Evolutionary conservation across 2,113 vertebrate species (phyloP).

Genomic region (Rhea americana): DNA sequence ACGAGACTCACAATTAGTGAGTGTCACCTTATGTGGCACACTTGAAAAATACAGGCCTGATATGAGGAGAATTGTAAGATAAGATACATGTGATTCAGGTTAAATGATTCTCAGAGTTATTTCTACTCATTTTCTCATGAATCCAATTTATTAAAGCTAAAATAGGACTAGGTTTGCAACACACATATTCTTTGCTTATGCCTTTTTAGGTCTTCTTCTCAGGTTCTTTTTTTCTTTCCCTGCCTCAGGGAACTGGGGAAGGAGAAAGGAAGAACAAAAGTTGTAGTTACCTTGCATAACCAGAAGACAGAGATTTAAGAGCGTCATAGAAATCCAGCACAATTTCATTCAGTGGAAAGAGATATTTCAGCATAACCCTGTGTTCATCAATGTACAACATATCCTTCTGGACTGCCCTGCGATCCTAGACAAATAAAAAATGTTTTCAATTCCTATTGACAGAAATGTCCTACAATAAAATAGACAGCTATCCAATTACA

Average conservation of each 20-base stretch:
- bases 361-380: constrained; percentile 92
- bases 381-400: constrained; percentile 91
- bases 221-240: neutral
- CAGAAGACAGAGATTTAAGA: constrained; percentile 94
- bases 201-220: neutral
- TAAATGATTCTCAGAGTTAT: neutral
- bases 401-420: constrained; percentile 90
- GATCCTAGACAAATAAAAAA: constrained; percentile 75
- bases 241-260: neutral
- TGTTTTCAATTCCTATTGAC: neutral
- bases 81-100: neutral
- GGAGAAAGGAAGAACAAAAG: neutral
- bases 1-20: neutral
- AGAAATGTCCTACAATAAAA: neutral
- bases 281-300: constrained; percentile 90
- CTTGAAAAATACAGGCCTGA: neutral
- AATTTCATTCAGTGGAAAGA: constrained; percentile 94
- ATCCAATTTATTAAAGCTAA: neutral
- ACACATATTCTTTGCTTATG: neutral
- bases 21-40: neutral
- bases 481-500: neutral
- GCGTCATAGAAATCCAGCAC: constrained; percentile 96
- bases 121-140: neutral
- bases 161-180: neutral
- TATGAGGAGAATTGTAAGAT: neutral